Base-by-base conservation (phyloP, 2,113 vertebrate genomes). In the Pygoscelis adeliae region DNA sequence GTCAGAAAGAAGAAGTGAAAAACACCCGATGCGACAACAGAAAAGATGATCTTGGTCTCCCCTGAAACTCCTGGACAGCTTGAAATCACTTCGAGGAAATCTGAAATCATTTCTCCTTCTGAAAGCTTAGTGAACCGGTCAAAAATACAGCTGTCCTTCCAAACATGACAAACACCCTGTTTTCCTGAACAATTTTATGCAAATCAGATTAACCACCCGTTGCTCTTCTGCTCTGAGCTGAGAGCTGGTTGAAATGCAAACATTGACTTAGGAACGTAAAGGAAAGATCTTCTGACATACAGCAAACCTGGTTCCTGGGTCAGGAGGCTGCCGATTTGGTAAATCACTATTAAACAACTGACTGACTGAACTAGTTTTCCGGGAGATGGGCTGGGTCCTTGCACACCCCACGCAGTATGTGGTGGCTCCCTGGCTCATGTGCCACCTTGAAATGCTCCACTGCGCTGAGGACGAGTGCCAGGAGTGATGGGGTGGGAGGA, bases 1-100 rank as follows among this genome's bases (percentile, higher is more conserved):
- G n/a, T 73, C 80, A 87, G 67, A 90, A 92, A 93, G 92, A 74
- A 47, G 87, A 71, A 93, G 90, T 71, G 87, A 95, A 93, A 97
- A 95, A 66, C 66, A 61, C 7, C 15, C 14, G 1, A 32, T 58
- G 56, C 71, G 36, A 93, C 77, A 95, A 96, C 3, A 91, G 26
- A 72, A 44, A 74, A 56, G 34, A 65, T 29, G 20, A 76, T 26
- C 29, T 58, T 73, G 36, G 66, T 81, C 15, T 77, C 58, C 36
- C 53, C 53, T 58, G 14, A 84, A 90, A 73, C 40, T 94, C 79
- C 90, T 56, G 47, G 81, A 84, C 63, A 94, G 89, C 78, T 19
- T 79, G 40, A 59, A 67, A 86, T 25, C 40, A 36, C 53, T 69
- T 66, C 13, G 53, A 94, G 94, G 66, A 87, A 87, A 95, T 12